Evolutionary conservation across 2,888 invertebrate species (phyloP).

Genomic region (Bembecia ichneumoniformis): DNA sequence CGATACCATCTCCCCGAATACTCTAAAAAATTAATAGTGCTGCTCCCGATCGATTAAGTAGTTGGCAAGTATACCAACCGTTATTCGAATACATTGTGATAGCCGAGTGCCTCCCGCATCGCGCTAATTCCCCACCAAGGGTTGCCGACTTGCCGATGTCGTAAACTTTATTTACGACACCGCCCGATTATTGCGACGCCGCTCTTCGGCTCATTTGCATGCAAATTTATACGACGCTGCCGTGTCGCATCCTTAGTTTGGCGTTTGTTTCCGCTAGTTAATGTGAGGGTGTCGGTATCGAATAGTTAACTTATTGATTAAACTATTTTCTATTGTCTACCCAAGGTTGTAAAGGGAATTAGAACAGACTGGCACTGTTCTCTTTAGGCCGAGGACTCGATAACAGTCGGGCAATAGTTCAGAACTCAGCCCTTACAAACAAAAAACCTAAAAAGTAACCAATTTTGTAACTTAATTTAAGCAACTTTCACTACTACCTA

Average conservation of each 20-base stretch:
- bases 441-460: too few relatives aligned
- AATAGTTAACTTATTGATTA: not conserved
- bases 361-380: too few relatives aligned
- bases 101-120: slow-evolving; percentile 35
- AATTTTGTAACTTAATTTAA: too few relatives aligned
- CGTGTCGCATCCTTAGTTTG: not conserved
- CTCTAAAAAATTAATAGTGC: too few relatives aligned
- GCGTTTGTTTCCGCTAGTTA: not conserved
- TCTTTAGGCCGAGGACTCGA: too few relatives aligned
- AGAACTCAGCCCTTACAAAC: too few relatives aligned
- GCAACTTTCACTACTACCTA: too few relatives aligned
- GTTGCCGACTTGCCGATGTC: slow-evolving; percentile 22
- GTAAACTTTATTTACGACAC: slow-evolving; percentile 59
- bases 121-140: slow-evolving; percentile 25
- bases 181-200: slow-evolving; percentile 50
- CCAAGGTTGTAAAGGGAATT: too few relatives aligned
- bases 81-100: not conserved
- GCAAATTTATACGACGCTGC: slow-evolving; percentile 44
- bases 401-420: too few relatives aligned
- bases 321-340: not conserved
- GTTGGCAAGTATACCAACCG: not conserved
- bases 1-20: too few relatives aligned
- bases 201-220: slow-evolving; percentile 59
- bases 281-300: not conserved
- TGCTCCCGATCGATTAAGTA: too few relatives aligned